phyloP scores from a whole-genome alignment of 2,797 vertebrate species.

The Cossypha polioptera region DNA sequence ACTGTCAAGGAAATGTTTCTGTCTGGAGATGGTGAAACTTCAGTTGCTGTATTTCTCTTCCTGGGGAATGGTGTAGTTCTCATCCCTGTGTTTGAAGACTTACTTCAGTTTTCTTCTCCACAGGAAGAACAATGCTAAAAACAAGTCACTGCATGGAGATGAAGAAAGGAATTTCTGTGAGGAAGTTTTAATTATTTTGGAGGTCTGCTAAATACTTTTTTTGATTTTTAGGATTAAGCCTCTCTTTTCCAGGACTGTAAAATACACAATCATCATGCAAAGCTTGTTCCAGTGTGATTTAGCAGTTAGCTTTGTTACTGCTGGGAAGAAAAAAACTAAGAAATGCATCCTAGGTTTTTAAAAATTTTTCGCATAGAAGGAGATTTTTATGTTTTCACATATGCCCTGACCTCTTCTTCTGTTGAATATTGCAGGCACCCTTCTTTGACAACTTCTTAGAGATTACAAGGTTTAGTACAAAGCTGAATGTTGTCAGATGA shows the following conservation, averaged over 20 bases:
- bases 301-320: background rate
- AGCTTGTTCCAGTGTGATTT: background rate
- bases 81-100: background rate
- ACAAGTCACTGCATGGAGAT: background rate
- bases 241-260: background rate
- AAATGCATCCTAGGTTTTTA: background rate
- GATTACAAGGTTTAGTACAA: background rate
- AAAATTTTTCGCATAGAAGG: background rate
- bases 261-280: background rate
- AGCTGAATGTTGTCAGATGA: background rate
- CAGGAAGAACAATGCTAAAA: background rate
- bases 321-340: background rate
- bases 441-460: background rate
- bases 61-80: background rate
- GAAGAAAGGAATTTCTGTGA: background rate
- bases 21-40: background rate
- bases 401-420: background rate
- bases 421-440: background rate
- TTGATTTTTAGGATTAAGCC: background rate
- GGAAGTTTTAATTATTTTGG: background rate
- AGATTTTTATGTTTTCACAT: background rate
- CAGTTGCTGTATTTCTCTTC: background rate
- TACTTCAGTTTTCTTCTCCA: background rate
- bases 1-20: background rate
- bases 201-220: background rate